Evolutionary conservation across 1,140 invertebrate species (phyloP).

Genomic region (Myzus persicae): DNA sequence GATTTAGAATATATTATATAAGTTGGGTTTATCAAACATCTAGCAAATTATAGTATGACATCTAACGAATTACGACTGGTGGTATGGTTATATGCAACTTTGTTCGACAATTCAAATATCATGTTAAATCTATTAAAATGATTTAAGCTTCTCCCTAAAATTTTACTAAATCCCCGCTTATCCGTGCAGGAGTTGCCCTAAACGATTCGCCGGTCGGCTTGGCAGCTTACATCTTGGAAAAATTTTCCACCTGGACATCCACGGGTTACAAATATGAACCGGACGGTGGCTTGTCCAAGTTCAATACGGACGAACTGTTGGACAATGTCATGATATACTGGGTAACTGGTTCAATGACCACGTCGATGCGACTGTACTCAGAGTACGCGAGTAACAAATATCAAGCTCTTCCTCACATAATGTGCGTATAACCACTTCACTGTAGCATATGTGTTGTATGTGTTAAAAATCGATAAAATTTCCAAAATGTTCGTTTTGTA

Average conservation of each 20-base stretch:
- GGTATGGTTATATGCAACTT: not conserved
- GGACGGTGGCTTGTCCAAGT: constrained; percentile 77
- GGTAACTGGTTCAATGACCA: constrained; percentile 78
- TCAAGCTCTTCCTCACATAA: not conserved
- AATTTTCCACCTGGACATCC: constrained; percentile 77
- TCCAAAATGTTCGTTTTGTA: not conserved
- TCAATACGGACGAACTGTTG: constrained; percentile 77
- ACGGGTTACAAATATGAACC: constrained; percentile 66
- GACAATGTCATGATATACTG: constrained; percentile 93
- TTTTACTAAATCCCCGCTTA: not conserved
- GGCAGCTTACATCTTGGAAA: constrained; percentile 78
- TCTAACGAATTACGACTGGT: no score
- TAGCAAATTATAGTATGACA: no score
- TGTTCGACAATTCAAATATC: not conserved
- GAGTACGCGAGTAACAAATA: constrained; percentile 66
- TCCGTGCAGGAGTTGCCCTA: constrained; percentile 68
- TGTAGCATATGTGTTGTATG: not conserved
- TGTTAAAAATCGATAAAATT: not conserved
- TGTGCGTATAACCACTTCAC: not conserved
- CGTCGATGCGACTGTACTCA: constrained; percentile 78
- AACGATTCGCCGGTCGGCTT: constrained; percentile 73
- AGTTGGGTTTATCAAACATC: no score
- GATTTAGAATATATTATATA: no score
- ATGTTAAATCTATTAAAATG: not conserved
- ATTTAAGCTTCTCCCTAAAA: not conserved